Base-by-base conservation (phyloP, 2,113 vertebrate genomes). In the Mixornis gularis region DNA sequence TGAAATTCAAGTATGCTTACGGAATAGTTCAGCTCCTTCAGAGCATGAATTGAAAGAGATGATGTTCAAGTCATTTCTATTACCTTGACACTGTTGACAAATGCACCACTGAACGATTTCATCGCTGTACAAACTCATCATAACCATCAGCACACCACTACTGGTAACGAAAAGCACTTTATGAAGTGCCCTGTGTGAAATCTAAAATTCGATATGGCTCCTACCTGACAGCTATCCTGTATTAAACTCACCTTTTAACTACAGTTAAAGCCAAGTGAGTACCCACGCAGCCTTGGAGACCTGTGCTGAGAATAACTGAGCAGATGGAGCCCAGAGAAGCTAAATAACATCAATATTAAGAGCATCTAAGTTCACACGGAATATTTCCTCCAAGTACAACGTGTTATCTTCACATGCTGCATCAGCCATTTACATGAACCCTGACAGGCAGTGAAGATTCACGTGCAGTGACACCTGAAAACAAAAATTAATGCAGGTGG, bases 61-160 rank as follows among this genome's bases (percentile, higher is more conserved):
- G 62, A 85, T 34, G 55, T 26, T 82, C 59, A 40, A 81, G 70
- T 27, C n/a, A 56, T 69, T 91, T 77, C 91, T 87, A 44, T 83
- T 89, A 74, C 68, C 51, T 65, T 78, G 87, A 89, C 84, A 85
- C 76, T 71, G 81, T 66, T 93, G 95, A 95, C 85, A 90, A 85
- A 91, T 16, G 40, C 64, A 64, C 52, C 64, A 30, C 0, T 77
- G 92, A 82, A 53, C 2, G 29, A 82, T 83, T 91, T 93, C 89
- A 93, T 79, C 82, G 6, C 76, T 41, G 41, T 12, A 66, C 79
- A 87, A 63, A 92, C 81, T 77, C 89, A 70, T 89, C 84, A 52
- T 63, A 89, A 30, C 76, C 79, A 92, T 84, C 76, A 92, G 73
- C 73, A 88, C 72, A 88, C 22, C 65, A 76, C 79, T 51, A 19